phyloP scores from a whole-genome alignment of 2,888 invertebrate genomes.

The Eucera pruinosa region DNA sequence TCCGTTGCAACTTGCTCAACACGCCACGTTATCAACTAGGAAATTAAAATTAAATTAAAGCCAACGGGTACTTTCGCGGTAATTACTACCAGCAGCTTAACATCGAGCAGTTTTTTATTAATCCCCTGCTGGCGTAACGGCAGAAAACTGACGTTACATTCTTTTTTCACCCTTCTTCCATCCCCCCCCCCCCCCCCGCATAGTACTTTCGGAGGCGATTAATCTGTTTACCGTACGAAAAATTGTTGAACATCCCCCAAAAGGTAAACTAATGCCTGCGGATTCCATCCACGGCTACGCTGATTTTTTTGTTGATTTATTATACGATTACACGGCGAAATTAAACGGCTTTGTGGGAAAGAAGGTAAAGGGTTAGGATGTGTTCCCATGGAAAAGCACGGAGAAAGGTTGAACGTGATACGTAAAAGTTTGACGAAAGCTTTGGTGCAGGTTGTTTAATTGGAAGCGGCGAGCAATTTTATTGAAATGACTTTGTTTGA shows the following conservation, averaged over 20 bases:
- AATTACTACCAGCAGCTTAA: background rate
- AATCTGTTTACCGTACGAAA: background rate
- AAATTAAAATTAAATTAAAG: conserved; percentile 17
- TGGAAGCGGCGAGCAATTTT: too few species aligned
- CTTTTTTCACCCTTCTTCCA: too few species aligned
- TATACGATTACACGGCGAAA: background rate
- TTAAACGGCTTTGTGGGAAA: background rate
- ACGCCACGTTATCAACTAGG: background rate
- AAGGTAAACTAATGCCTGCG: background rate
- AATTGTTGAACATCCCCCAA: background rate
- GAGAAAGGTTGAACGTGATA: too few species aligned
- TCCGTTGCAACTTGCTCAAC: background rate
- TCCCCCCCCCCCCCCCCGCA: too few species aligned
- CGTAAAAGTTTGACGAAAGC: too few species aligned
- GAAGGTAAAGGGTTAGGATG: background rate
- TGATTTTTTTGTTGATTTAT: background rate
- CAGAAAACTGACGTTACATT: too few species aligned
- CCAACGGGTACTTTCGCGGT: background rate
- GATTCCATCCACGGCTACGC: background rate
- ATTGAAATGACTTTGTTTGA: too few species aligned
- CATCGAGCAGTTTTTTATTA: background rate
- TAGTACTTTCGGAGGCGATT: background rate
- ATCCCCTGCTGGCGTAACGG: background rate
- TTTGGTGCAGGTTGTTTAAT: too few species aligned
- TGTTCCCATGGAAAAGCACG: too few species aligned